Conservation (phyloP, 2,888 invertebrate species). For the Drosophila neoperkinsi region DNA sequence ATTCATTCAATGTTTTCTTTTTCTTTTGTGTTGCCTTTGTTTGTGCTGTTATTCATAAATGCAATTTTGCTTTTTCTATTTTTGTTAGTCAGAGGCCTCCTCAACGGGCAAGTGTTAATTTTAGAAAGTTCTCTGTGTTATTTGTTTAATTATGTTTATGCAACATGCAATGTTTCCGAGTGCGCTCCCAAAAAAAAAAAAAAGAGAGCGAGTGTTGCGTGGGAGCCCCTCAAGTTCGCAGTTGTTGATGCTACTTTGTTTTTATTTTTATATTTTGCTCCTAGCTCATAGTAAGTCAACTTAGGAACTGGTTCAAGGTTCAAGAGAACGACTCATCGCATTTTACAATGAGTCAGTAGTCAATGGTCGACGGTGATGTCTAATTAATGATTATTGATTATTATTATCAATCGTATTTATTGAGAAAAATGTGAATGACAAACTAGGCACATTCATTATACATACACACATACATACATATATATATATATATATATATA, state of each 20-base stretch:
- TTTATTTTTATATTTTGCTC: conserved; percentile 14
- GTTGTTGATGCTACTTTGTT: conserved; percentile 4
- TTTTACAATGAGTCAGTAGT: conserved; percentile 54
- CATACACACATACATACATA: not conserved
- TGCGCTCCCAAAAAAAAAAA: conserved; percentile 43
- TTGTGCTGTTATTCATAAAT: conserved; percentile 71
- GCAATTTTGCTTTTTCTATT: conserved; percentile 64
- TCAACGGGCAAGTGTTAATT: conserved; percentile 63
- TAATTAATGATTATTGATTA: conserved; percentile 67
- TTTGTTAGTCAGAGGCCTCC: conserved; percentile 38
- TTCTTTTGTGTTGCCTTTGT: conserved; percentile 20
- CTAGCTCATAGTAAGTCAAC: conserved; percentile 3
- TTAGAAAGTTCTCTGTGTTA: conserved; percentile 66
- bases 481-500: conserved; percentile 10
- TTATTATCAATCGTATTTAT: conserved; percentile 2
- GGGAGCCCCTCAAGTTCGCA: conserved; percentile 54
- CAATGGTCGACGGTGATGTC: conserved; percentile 28
- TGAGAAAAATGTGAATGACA: conserved; percentile 22
- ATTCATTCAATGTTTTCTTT: conserved; percentile 52
- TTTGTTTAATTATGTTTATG: conserved; percentile 59
- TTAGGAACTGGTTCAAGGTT: conserved; percentile 17
- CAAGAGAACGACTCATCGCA: conserved; percentile 22
- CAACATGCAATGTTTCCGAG: conserved; percentile 66
- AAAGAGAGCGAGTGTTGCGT: conserved; percentile 56
- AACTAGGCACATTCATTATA: conserved; percentile 7